These are phyloP conservation scores for Pseudomyrmex cubaensis DNA, from an alignment of 1,140 invertebrate species.

Conservation along the genomic window DNA sequence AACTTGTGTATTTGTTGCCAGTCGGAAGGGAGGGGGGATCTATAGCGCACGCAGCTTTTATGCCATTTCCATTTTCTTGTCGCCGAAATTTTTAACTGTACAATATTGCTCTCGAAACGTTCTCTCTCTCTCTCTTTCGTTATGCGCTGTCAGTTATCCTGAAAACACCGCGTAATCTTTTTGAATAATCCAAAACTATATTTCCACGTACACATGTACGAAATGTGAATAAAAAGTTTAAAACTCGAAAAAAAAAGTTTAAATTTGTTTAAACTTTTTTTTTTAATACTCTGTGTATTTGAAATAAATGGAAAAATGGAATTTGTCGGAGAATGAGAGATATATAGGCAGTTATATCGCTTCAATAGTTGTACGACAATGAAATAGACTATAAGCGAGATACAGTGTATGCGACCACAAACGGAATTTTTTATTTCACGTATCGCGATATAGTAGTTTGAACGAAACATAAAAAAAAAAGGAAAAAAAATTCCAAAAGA, in stretches of 20 bases:
- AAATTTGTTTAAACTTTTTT: no score
- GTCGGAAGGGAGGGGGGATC: not conserved
- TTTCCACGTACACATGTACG: no score
- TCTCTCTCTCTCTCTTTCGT: no score
- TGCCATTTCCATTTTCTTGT: constrained; percentile 32
- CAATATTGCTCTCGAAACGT: not conserved
- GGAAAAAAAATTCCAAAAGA: not conserved
- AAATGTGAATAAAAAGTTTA: no score
- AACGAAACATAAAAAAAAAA: constrained; percentile 7
- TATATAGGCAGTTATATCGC: not conserved
- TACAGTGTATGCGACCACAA: not conserved
- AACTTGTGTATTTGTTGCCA: constrained; percentile 35
- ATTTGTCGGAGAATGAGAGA: no score
- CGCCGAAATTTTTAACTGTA: constrained; percentile 32
- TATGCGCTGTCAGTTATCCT: no score
- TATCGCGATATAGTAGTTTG: not conserved
- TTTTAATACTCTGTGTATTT: no score
- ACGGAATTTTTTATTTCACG: constrained; percentile 2
- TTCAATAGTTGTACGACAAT: constrained; percentile 7
- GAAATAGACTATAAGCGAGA: constrained; percentile 13
- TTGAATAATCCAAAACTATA: no score
- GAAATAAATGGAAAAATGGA: no score
- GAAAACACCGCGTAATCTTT: no score
- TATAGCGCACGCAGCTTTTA: not conserved
- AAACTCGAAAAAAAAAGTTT: no score